Evolutionary conservation across 92 coral and sea anemone species (phyloP).

Genomic region (Epizoanthus scotinus): DNA sequence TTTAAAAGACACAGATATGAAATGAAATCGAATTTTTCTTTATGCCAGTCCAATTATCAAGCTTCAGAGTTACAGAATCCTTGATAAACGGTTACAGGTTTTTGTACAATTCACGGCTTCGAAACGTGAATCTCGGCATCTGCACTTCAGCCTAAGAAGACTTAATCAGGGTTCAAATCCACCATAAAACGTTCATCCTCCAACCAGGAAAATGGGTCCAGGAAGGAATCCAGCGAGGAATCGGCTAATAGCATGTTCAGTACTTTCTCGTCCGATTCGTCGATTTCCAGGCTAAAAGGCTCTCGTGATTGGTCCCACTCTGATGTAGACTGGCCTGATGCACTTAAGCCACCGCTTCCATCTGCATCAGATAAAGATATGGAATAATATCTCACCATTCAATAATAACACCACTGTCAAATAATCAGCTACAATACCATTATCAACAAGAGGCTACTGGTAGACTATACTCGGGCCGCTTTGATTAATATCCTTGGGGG

Average conservation of each 20-base stretch:
- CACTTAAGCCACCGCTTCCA: conserved; percentile 1
- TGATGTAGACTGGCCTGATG: neutral
- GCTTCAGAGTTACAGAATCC: too few relatives aligned
- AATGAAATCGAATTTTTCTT: too few relatives aligned
- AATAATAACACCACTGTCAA: too few relatives aligned
- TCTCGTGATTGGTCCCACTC: conserved; percentile 32
- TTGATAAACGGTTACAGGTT: too few relatives aligned
- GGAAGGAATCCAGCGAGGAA: conserved; percentile 60
- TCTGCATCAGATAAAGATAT: conserved; percentile 2
- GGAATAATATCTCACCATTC: neutral
- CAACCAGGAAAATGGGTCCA: conserved; percentile 68
- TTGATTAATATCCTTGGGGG: too few relatives aligned
- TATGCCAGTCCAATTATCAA: too few relatives aligned
- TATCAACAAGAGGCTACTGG: too few relatives aligned
- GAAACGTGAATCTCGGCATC: too few relatives aligned
- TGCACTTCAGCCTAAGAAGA: neutral
- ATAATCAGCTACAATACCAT: too few relatives aligned
- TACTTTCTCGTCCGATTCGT: conserved; percentile 83
- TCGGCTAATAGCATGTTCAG: conserved; percentile 79
- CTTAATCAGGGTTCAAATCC: conserved; percentile 53
- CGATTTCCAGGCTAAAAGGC: conserved; percentile 56
- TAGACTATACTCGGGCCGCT: too few relatives aligned
- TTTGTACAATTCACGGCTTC: too few relatives aligned
- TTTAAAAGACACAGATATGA: too few relatives aligned
- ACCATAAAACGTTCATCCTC: conserved; percentile 61